Evolutionary conservation across 2,888 invertebrate genomes (phyloP).

Genomic region (Caradrina clavipalpis): DNA sequence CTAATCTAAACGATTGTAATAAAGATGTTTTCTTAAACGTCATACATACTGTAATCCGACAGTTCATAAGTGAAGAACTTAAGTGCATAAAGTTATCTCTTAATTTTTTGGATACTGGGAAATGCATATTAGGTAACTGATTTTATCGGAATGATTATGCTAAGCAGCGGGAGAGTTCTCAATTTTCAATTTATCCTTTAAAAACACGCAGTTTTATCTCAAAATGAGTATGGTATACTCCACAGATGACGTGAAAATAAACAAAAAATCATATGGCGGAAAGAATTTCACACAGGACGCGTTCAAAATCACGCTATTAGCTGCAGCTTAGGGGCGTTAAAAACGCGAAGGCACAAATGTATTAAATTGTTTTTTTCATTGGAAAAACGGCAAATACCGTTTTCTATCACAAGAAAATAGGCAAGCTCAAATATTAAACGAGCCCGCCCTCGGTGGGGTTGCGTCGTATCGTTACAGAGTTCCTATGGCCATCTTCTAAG

Average conservation of each 20-base stretch:
- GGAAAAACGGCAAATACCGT: too few species aligned
- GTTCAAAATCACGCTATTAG: too few species aligned
- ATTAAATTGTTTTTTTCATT: too few species aligned
- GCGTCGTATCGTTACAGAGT: too few species aligned
- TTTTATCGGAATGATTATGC: slow-evolving; percentile 11
- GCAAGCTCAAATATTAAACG: too few species aligned
- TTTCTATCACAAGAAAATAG: too few species aligned
- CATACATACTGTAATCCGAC: slow-evolving; percentile 37
- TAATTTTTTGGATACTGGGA: slow-evolving; percentile 21
- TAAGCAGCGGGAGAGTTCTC: slow-evolving; percentile 16
- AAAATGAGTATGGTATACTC: background rate
- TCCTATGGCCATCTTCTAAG: too few species aligned
- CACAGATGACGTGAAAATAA: background rate
- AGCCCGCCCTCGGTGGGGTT: too few species aligned
- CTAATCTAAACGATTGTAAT: slow-evolving; percentile 30
- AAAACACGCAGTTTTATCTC: background rate
- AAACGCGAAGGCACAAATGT: too few species aligned
- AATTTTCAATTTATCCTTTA: background rate
- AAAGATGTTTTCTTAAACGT: background rate
- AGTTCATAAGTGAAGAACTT: slow-evolving; percentile 25
- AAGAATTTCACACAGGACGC: too few species aligned
- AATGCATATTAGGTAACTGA: slow-evolving; percentile 6
- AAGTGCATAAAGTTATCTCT: slow-evolving; percentile 8
- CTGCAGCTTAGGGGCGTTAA: too few species aligned
- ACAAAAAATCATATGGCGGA: too few species aligned